Evolutionary conservation across 2,888 invertebrate species (phyloP), one percentile per base, ranked within the genome.

Genomic region (Pherbina coryleti): DNA sequence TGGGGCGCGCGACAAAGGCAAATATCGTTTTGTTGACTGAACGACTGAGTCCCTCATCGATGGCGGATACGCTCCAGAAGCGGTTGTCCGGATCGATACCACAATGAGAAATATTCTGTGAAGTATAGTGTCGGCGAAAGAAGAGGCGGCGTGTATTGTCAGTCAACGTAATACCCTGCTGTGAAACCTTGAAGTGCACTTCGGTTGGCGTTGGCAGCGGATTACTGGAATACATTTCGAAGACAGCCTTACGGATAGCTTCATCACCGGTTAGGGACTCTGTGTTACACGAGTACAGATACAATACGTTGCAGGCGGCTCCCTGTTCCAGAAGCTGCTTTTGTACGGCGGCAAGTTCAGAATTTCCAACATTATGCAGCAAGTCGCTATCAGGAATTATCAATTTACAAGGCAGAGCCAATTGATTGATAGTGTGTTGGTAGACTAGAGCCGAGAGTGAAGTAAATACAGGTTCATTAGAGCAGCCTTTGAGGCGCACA

Each of bases 391-490:
- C 88, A 4, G 99, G 98, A 79, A 99, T 92, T 76, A 94, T 91
- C 28, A 99, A 92, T 80, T 95, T 95, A 85, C 96, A 96, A 0
- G 99, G 98, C 84, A 99, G 91, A 14, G 99, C 98, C 89, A 99
- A 92, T n/a, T 96, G 95, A 82, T 97, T 98, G 79, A 98, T 94
- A 3, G 98, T 98, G 91, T 99, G 99, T 87, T 99, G 98, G 90
- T 98, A 99, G 37, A 99, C 98, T 78, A 99, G 92, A 0, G 99
- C 98, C 1, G 98, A 98, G 8, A 99, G 92, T 28, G 98, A 98
- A 84, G 96, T 96, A 91, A 99, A 99, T 0, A 98, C 97, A 0
- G 99, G 99, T 89, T 99, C 98, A 88, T 98, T 97, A 81, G 94
- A 93, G 87, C 97, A 98, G 64, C 98, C 98, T 88, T 98, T 96